Conservation (phyloP, 2,797 vertebrate genomes). For the Anabacerthia variegaticeps region DNA sequence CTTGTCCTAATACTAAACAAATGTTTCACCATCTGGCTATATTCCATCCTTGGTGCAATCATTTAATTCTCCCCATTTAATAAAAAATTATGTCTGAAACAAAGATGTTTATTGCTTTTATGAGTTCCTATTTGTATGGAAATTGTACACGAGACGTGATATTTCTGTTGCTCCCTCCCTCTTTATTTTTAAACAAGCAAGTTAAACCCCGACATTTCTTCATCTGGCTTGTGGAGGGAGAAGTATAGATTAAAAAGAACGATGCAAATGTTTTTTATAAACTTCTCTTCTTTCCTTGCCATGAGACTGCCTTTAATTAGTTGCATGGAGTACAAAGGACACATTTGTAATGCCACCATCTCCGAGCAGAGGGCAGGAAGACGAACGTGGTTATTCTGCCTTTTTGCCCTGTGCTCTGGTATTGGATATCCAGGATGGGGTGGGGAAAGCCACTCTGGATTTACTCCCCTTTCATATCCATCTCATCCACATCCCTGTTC, state of each 20-base stretch:
- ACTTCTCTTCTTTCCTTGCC: slow-evolving; percentile 78
- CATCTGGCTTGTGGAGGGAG: slow-evolving; percentile 65
- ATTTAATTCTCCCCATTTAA: slow-evolving; percentile 4
- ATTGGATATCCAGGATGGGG: background rate
- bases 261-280: slow-evolving; percentile 89
- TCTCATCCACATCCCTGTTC: background rate
- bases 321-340: slow-evolving; percentile 74
- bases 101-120: slow-evolving; percentile 65
- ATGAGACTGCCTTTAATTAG: slow-evolving; percentile 89
- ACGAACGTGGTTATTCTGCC: background rate
- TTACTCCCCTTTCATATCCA: background rate
- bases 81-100: slow-evolving; percentile 47
- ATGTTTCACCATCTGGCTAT: slow-evolving; percentile 6
- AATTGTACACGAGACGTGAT: slow-evolving; percentile 11
- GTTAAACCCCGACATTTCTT: slow-evolving; percentile 53
- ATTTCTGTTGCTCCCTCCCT: background rate
- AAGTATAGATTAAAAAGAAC: slow-evolving; percentile 82
- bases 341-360: slow-evolving; percentile 68
- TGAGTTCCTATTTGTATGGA: slow-evolving; percentile 40
- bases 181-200: slow-evolving; percentile 10
- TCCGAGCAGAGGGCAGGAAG: background rate
- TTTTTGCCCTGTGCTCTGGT: background rate
- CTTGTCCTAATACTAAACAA: slow-evolving; percentile 58
- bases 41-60: background rate
- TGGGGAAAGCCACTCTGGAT: background rate